Evolutionary conservation across 92 coral and sea anemone genomes (phyloP), one percentile per base, ranked within the genome.

Genomic region (Palythoa caribaeorum): DNA sequence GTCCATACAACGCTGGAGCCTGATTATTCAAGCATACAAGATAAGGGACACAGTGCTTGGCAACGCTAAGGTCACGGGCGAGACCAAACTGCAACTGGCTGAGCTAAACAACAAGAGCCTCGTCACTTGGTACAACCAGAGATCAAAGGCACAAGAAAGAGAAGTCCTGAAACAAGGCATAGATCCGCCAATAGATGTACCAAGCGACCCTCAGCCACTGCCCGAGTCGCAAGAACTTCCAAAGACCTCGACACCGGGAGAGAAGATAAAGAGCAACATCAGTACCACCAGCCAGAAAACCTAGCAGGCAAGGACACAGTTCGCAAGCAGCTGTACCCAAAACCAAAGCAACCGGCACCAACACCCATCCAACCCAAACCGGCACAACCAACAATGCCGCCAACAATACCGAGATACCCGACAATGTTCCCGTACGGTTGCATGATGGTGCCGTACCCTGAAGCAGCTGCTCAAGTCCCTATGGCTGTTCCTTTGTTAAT

Each of bases 41-140:
- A 90, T 93, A 2, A 85, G 90, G 71, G 89, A 90, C 55, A 47
- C 73, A 20, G 86, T 93, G 63, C 51, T 90, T 7, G 55, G 54
- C 79, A 90, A 84, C 76, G 87, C 80, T 4, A 17, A 35, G 71
- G 89, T 90, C 17, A 90, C 84, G 93, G 37, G 75, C 14, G 81
- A 77, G 54, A 90, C 95, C 15, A 78, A 79, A 57, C 60, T 90
- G 16, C 91, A 93, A 69, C 65, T 90, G 80, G 88, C 90, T 20
- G 92, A 87, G 62, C n/a, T 93, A 38, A 93, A 90, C 85, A 89
- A 90, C 38, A 77, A 88, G 14, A 90, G 93, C 50, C 83, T 28
- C 28, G 28, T 28, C 28, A 28, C 28, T 38, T 93, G 93, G 92
- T 73, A 71, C 87, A 79, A 71, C 81, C 60, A 63, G 12, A 50